A percentile compares a stretch with the other conserved stretches of the same genome.
Evolutionary conservation across 2,113 vertebrate species (phyloP).

Genomic region (Opisthocomus hoazin): DNA sequence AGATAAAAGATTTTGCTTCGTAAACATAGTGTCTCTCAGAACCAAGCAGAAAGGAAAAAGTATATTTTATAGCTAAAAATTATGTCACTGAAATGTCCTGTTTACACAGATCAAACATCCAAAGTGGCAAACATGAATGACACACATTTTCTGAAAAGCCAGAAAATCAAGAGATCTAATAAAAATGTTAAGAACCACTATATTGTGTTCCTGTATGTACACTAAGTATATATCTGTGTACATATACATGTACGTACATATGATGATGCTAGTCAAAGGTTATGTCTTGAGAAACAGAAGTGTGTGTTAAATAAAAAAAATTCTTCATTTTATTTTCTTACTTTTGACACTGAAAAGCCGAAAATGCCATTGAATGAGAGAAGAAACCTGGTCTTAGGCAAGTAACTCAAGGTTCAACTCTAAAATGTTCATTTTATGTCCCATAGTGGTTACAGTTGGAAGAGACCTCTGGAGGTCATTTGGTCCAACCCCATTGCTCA

Average conservation of each 20-base stretch:
- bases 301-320: neutral
- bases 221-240: neutral
- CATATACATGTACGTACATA: neutral
- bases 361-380: neutral
- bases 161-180: neutral
- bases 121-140: neutral
- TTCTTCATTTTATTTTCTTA: neutral
- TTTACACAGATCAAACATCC: neutral
- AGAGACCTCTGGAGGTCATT: rapidly evolving
- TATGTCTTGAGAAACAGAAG: neutral
- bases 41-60: neutral
- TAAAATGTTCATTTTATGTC: neutral
- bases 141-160: neutral
- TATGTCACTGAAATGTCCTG: neutral
- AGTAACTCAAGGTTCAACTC: neutral
- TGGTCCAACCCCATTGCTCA: neutral
- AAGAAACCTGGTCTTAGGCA: neutral
- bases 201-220: neutral
- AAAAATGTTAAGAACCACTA: neutral
- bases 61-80: neutral
- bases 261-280: neutral
- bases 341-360: neutral
- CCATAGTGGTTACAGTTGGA: neutral
- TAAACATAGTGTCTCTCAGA: neutral
- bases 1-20: neutral